Percentiles rank a stretch among this genome's conserved stretches.
phyloP scores from a whole-genome alignment of 2,113 vertebrate species.

The Fregetta grallaria region DNA sequence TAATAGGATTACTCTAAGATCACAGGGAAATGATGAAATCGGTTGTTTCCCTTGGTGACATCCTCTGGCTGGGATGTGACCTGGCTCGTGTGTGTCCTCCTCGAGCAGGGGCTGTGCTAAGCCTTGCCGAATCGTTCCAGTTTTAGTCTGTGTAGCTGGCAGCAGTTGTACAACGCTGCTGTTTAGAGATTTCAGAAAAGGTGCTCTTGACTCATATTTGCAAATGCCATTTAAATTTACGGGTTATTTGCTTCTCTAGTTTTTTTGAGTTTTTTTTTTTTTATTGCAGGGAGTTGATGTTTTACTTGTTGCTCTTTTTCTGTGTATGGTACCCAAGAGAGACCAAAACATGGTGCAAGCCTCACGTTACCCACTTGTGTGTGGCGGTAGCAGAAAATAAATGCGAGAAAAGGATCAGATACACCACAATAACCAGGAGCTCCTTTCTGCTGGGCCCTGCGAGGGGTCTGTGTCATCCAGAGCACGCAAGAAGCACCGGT shows the following conservation, averaged over 20 bases:
- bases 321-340: not conserved
- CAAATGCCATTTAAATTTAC: not conserved
- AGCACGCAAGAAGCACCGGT: not conserved
- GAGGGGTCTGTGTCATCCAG: not conserved
- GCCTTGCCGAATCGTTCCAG: rapidly evolving
- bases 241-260: not conserved
- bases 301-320: not conserved
- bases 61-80: not conserved
- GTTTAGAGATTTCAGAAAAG: not conserved
- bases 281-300: not conserved
- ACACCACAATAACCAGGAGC: not conserved
- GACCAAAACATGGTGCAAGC: not conserved
- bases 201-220: not conserved
- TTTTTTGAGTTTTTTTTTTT: not conserved
- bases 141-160: not conserved
- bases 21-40: not conserved
- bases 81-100: not conserved
- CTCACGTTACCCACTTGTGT: not conserved
- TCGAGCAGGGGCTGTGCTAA: not conserved
- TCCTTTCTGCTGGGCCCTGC: not conserved
- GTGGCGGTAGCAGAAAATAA: not conserved
- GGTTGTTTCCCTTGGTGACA: not conserved
- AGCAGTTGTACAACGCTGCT: not conserved
- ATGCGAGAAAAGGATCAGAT: not conserved
- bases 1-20: not conserved